A percentile compares a stretch with the other conserved stretches of the same genome.
phyloP scores from a whole-genome alignment of 2,888 invertebrate genomes.

The Villa cingulata region DNA sequence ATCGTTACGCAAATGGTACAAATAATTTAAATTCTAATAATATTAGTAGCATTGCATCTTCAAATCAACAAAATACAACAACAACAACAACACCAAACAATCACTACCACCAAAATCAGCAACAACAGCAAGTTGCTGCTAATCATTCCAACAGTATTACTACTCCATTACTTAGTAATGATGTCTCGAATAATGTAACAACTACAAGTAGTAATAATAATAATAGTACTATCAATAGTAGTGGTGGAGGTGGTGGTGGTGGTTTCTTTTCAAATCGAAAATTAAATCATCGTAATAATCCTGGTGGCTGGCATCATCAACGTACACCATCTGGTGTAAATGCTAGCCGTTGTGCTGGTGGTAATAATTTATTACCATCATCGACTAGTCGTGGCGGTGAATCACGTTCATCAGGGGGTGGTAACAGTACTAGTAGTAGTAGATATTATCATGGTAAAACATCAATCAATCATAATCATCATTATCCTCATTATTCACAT shows the following conservation, averaged over 20 bases:
- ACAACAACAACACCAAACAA: background rate
- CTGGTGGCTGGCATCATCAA: constrained; percentile 20
- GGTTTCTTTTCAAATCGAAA: constrained; percentile 22
- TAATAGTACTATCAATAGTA: background rate
- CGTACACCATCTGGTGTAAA: constrained; percentile 8
- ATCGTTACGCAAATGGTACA: constrained; percentile 13
- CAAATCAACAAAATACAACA: background rate
- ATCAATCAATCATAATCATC: constrained; percentile 4
- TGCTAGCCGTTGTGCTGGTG: constrained; percentile 7
- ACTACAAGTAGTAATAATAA: background rate
- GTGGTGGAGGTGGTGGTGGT: constrained; percentile 15
- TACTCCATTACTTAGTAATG: constrained; percentile 2
- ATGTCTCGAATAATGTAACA: background rate
- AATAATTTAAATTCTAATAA: constrained; percentile 9
- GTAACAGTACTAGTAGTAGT: background rate
- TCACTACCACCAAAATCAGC: constrained; percentile 6
- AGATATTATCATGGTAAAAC: constrained; percentile 3
- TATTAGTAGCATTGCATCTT: no score
- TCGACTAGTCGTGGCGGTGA: constrained; percentile 2
- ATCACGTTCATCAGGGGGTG: constrained; percentile 4
- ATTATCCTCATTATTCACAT: constrained; percentile 8
- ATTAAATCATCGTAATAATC: constrained; percentile 18
- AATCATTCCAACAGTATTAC: constrained; percentile 7
- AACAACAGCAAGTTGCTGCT: background rate
- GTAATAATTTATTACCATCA: constrained; percentile 9